Conservation (phyloP, 2,888 invertebrate species). For the Margaritifera margaritifera region DNA sequence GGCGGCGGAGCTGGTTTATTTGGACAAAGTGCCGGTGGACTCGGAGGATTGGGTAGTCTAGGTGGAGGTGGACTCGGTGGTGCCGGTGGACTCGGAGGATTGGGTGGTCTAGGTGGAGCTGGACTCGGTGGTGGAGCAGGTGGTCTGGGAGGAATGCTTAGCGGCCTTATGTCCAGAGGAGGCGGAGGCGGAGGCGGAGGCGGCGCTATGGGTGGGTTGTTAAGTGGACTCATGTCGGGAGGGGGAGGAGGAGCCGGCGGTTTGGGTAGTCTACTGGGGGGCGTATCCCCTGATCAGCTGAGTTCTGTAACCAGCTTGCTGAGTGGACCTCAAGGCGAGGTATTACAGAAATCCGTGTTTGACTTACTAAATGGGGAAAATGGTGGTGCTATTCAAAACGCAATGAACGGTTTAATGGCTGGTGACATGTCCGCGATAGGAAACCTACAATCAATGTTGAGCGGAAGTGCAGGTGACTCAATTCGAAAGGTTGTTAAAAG, state of each 20-base stretch:
- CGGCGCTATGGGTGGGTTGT: constrained; percentile 4
- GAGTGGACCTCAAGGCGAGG: too few relatives aligned
- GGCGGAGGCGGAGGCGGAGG: constrained; percentile 2
- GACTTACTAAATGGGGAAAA: too few relatives aligned
- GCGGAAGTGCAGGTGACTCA: too few relatives aligned
- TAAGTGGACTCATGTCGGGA: constrained; percentile 13
- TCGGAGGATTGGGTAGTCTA: constrained; percentile 9
- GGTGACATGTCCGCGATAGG: too few relatives aligned
- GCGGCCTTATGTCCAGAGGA: constrained; percentile 9
- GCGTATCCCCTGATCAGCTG: too few relatives aligned
- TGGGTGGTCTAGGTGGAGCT: background rate
- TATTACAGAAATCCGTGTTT: too few relatives aligned
- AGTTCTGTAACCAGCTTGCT: too few relatives aligned
- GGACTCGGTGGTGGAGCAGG: constrained; percentile 1
- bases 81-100: constrained; percentile 17
- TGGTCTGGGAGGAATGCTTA: constrained; percentile 3
- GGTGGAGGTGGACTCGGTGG: constrained; percentile 4
- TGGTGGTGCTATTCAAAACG: too few relatives aligned
- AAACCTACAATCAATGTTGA: too few relatives aligned
- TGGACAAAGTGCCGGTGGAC: constrained; percentile 8
- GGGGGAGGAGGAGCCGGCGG: constrained; percentile 13
- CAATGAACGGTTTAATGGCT: too few relatives aligned
- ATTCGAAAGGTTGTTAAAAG: too few relatives aligned
- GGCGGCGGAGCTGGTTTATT: background rate
- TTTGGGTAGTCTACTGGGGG: constrained; percentile 3